Conservation (phyloP, 64 coral and sea anemone species). For the Trachythela sp. region DNA sequence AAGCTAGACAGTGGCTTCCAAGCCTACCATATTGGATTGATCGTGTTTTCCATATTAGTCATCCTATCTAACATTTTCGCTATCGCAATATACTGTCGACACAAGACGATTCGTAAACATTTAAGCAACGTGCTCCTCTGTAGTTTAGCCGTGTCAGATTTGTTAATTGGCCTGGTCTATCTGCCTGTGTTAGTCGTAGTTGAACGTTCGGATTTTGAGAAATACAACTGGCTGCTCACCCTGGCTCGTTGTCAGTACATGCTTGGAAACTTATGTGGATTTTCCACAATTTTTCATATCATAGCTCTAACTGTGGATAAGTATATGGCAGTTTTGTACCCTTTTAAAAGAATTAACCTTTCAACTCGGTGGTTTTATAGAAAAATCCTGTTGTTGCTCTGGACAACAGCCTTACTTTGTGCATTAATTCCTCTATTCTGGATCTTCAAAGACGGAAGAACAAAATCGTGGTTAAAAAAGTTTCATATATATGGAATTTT, state of each 20-base stretch:
- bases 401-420: neutral
- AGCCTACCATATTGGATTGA: neutral
- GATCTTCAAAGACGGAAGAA: neutral
- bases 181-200: neutral
- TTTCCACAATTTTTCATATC: neutral
- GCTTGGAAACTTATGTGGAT: neutral
- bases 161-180: neutral
- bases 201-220: neutral
- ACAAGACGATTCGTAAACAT: neutral
- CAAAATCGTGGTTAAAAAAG: neutral
- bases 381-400: neutral
- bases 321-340: neutral
- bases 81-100: neutral
- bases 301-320: neutral
- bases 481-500: neutral
- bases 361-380: neutral
- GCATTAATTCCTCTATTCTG: neutral
- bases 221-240: neutral
- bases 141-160: neutral
- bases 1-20: neutral
- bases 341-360: neutral
- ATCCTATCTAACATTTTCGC: neutral
- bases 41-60: neutral
- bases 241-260: neutral
- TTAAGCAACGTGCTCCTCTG: neutral